Evolutionary conservation across 2,888 invertebrate species (phyloP).

Genomic region (Pseudococcus jackbeardsleyi): DNA sequence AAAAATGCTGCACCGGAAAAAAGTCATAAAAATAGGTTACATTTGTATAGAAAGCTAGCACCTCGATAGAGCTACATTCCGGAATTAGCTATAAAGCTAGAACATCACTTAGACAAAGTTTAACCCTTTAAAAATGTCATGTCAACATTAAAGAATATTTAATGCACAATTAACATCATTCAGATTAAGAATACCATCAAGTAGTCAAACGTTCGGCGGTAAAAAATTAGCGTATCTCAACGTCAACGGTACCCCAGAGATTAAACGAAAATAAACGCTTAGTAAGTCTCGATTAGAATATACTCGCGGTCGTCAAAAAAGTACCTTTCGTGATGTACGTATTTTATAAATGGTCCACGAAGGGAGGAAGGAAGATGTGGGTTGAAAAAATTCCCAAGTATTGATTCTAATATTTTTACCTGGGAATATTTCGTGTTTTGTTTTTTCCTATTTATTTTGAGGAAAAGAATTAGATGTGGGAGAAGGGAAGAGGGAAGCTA

Average conservation of each 20-base stretch:
- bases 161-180: constrained; percentile 49
- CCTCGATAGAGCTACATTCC: background rate
- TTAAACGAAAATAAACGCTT: constrained; percentile 46
- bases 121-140: constrained; percentile 36
- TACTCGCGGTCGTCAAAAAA: background rate
- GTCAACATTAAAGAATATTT: constrained; percentile 52
- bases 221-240: constrained; percentile 34
- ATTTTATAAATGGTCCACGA: background rate
- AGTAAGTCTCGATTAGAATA: constrained; percentile 1
- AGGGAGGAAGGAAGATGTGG: background rate
- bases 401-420: too few relatives aligned
- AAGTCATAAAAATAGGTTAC: constrained; percentile 5
- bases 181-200: constrained; percentile 46
- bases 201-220: constrained; percentile 16
- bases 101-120: constrained; percentile 43
- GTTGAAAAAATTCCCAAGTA: too few relatives aligned
- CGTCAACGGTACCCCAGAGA: constrained; percentile 31
- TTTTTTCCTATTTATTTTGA: too few relatives aligned
- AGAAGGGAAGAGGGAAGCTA: too few relatives aligned
- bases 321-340: background rate
- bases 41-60: background rate
- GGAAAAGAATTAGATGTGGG: too few relatives aligned
- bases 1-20: background rate
- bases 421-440: too few relatives aligned
- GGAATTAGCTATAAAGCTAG: background rate